These are phyloP conservation scores for Hippotragus niger DNA, from an alignment of 2,113 vertebrate genomes.

Conservation along the genomic window DNA sequence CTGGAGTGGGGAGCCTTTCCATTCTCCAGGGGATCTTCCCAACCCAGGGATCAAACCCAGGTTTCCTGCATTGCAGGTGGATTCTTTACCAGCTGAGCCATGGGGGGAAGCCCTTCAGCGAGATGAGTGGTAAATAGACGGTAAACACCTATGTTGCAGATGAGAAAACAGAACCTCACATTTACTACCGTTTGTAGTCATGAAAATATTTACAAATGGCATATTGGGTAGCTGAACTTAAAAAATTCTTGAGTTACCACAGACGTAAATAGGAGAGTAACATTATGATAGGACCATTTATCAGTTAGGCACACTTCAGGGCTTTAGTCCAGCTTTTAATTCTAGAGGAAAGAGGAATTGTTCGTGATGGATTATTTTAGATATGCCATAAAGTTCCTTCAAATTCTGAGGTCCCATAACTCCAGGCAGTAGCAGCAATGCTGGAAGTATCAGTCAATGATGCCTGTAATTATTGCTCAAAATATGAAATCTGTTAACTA, in stretches of 20 bases:
- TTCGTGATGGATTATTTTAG: background rate
- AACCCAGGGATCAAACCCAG: background rate
- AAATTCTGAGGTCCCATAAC: background rate
- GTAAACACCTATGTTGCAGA: background rate
- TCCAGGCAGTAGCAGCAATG: background rate
- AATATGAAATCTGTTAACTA: background rate
- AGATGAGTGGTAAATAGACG: background rate
- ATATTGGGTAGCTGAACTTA: background rate
- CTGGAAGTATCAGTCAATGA: background rate
- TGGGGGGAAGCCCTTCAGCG: background rate
- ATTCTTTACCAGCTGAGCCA: background rate
- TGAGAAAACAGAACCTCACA: background rate
- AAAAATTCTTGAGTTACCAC: background rate
- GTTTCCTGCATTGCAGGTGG: background rate
- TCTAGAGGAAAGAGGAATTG: background rate
- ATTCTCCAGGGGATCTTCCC: background rate
- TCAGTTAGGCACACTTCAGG: background rate
- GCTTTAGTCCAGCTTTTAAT: background rate
- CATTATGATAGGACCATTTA: background rate
- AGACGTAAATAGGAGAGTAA: background rate
- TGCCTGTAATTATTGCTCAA: background rate
- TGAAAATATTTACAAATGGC: background rate
- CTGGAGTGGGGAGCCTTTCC: background rate
- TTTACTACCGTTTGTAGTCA: background rate
- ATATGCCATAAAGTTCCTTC: background rate